A percentile compares a stretch with the other conserved stretches of the same genome.
phyloP scores from a whole-genome alignment of 37 sponge, comb jelly and placozoan species.

The Tethya wilhelma region DNA sequence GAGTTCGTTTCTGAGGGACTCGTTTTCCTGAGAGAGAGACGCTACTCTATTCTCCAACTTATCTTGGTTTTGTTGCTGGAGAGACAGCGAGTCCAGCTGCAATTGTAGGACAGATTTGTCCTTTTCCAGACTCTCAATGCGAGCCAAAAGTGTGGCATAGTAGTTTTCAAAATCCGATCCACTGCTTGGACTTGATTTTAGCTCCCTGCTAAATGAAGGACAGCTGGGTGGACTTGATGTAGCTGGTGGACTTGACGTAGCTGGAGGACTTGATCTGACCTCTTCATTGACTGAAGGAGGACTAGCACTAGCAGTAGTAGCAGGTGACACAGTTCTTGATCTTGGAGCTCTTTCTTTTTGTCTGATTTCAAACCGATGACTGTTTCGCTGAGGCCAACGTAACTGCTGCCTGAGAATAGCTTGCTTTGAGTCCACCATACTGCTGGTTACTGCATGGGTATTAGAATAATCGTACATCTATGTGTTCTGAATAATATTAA shows the following conservation, averaged over 20 bases:
- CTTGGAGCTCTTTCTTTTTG: neutral
- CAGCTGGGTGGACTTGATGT: too few relatives aligned
- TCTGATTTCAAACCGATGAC: constrained; percentile 25
- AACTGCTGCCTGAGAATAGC: too few relatives aligned
- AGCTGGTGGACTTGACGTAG: too few relatives aligned
- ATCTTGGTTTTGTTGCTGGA: neutral
- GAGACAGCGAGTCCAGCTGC: constrained; percentile 12
- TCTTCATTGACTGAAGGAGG: neutral
- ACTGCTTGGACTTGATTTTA: too few relatives aligned
- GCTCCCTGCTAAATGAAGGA: too few relatives aligned
- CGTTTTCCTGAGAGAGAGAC: neutral
- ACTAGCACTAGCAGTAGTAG: neutral
- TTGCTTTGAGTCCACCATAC: too few relatives aligned
- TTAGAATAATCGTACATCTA: too few relatives aligned
- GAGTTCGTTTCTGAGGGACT: neutral
- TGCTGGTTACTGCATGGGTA: too few relatives aligned
- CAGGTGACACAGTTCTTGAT: neutral
- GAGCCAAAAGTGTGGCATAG: neutral
- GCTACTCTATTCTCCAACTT: neutral
- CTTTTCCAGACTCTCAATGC: constrained; percentile 13
- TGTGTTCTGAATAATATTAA: too few relatives aligned
- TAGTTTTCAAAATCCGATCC: neutral
- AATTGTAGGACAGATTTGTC: constrained; percentile 3
- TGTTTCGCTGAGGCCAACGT: constrained; percentile 5
- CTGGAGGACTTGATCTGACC: neutral